Evolutionary conservation across 1,140 invertebrate genomes (phyloP).

Genomic region (Pinna nobilis): DNA sequence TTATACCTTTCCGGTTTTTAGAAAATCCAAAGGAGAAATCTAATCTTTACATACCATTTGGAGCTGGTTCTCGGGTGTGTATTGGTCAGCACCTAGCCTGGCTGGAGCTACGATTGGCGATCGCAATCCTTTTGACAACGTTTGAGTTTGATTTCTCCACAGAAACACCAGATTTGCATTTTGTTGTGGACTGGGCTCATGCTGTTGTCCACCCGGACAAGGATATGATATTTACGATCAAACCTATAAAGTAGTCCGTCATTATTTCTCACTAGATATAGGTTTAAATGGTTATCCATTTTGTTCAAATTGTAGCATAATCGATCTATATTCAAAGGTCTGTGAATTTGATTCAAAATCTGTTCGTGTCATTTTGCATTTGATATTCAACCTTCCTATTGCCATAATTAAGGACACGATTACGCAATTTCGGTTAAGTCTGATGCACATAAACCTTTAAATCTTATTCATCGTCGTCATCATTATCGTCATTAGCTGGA

Average conservation of each 20-base stretch:
- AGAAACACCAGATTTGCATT: slow-evolving; percentile 45
- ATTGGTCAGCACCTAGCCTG: slow-evolving; percentile 59
- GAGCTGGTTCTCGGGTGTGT: slow-evolving; percentile 56
- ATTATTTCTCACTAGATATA: neutral
- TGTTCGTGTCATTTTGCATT: too few species aligned
- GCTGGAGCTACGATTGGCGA: slow-evolving; percentile 51
- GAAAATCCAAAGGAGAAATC: neutral
- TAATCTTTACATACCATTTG: slow-evolving; percentile 56
- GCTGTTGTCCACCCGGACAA: slow-evolving; percentile 58
- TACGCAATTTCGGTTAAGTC: too few species aligned
- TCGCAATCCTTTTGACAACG: slow-evolving; percentile 46
- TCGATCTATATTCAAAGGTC: too few species aligned
- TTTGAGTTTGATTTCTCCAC: slow-evolving; percentile 42
- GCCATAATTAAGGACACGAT: too few species aligned
- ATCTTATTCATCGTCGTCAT: too few species aligned
- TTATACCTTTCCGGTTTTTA: slow-evolving; percentile 50
- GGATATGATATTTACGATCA: slow-evolving; percentile 48
- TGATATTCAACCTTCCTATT: too few species aligned
- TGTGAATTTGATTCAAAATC: too few species aligned
- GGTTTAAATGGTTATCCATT: neutral
- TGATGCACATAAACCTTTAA: too few species aligned
- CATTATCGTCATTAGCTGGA: too few species aligned
- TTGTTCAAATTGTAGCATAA: neutral
- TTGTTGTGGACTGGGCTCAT: slow-evolving; percentile 58
- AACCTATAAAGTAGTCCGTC: neutral